phyloP scores from a whole-genome alignment of 2,113 vertebrate genomes.

The Delphinus delphis region DNA sequence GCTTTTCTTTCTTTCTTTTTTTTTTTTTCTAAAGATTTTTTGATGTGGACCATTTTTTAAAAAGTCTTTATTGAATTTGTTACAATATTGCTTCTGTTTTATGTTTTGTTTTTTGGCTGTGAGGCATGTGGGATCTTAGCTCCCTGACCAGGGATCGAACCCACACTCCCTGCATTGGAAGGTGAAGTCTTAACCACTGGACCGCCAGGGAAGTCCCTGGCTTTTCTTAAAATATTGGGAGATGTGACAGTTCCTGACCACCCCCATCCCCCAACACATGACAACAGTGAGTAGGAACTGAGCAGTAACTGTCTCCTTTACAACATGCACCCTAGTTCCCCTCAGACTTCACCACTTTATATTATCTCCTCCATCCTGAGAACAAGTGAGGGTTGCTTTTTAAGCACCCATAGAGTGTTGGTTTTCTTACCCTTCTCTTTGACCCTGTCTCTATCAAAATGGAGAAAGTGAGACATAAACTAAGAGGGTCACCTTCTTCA shows the following conservation, averaged over 20 bases:
- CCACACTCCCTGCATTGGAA: too few relatives aligned
- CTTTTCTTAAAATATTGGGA: constrained; percentile 15
- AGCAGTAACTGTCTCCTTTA: not conserved
- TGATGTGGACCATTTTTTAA: too few relatives aligned
- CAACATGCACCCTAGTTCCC: fast-evolving
- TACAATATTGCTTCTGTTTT: too few relatives aligned
- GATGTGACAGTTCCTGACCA: not conserved
- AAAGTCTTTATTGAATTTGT: too few relatives aligned
- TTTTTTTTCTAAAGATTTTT: too few relatives aligned
- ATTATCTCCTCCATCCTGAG: not conserved
- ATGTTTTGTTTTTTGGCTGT: too few relatives aligned
- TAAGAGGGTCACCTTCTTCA: not conserved
- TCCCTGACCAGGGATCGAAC: too few relatives aligned
- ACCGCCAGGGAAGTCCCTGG: not conserved
- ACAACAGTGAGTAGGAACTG: not conserved
- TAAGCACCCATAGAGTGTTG: fast-evolving
- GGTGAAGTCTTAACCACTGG: too few relatives aligned
- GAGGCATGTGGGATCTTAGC: too few relatives aligned
- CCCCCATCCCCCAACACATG: not conserved
- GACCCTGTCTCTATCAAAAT: not conserved
- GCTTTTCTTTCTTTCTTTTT: not conserved
- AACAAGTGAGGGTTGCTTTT: not conserved
- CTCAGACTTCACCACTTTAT: not conserved
- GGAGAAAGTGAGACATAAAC: not conserved
- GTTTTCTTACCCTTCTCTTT: not conserved